Conservation (phyloP, 2,797 vertebrate genomes). For the Rhabdomys pumilio region DNA sequence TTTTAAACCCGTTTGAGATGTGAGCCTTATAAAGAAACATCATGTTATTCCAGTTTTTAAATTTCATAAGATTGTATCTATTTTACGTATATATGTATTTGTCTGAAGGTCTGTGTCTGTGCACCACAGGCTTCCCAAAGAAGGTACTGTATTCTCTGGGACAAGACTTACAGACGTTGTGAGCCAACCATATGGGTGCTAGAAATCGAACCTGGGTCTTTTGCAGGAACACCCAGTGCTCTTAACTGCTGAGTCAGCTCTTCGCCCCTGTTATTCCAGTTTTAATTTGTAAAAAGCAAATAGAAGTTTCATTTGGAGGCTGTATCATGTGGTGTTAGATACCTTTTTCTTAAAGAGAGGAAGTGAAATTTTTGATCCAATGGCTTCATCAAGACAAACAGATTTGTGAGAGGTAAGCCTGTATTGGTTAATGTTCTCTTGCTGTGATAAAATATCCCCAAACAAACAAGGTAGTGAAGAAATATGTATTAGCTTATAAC, state of each 20-base stretch:
- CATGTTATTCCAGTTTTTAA: not conserved
- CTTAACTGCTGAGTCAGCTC: not conserved
- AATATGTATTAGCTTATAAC: not conserved
- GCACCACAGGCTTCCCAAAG: not conserved
- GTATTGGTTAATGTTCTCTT: not conserved
- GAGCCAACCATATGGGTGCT: not conserved
- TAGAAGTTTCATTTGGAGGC: not conserved
- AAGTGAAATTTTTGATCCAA: not conserved
- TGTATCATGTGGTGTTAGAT: not conserved
- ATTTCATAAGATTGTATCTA: not conserved
- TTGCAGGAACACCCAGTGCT: not conserved
- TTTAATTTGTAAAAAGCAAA: conserved; percentile 42
- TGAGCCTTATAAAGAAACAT: not conserved
- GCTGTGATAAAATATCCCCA: not conserved
- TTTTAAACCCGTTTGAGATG: conserved; percentile 33
- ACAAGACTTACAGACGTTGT: not conserved
- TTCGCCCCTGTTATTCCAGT: not conserved
- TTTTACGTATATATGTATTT: not conserved
- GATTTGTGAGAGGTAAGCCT: not conserved
- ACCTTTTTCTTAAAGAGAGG: not conserved
- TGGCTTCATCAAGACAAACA: not conserved
- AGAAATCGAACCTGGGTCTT: not conserved
- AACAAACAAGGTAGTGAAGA: not conserved
- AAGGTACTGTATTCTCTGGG: not conserved
- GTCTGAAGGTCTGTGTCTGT: not conserved